Base-by-base conservation (phyloP, 64 coral and sea anemone species). In the Montipora foliosa region DNA sequence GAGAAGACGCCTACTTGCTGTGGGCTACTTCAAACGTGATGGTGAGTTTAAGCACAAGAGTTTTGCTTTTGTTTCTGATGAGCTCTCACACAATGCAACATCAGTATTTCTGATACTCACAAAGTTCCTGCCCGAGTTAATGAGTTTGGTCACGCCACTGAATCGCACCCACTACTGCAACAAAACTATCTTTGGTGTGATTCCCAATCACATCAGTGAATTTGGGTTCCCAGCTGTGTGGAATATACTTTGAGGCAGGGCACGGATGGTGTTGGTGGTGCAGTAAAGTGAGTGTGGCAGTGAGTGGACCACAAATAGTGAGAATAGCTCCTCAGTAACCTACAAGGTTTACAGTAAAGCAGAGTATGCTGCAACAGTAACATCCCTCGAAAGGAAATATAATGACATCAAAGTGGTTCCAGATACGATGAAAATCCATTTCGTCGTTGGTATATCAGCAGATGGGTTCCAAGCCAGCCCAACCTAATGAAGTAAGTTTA, bases 1-100 rank as follows among this genome's bases (percentile, higher is more conserved):
- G 74, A 76, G 3, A 76, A 76, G 44, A 76, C 83, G 44, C 14
- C 87, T 77, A 53, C 87, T 72, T 24, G 87, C 83, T 45, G 79
- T 92, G 49, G 90, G 46, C 11, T 92, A 92, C 69, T 92, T 84
- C 66, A 84, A 84, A 59, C 3, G 47, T 21, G 75, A 19, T 25
- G 83, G 74, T 47, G 58, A 79, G 49, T 57, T 93, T 11, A 20
- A 68, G 83, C 83, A 93, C 45, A 79, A 87, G 74, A 93, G 91
- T 37, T 88, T 88, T 48, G 51, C 79, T 15, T 79, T 93, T 4
- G 72, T 93, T 20, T 93, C 91, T 8, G 91, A 87, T 21, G 53
- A 93, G 82, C 91, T 93, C 44, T 87, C 82, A 10, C 71, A 93
- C 74, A 93, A 93, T 62, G 71, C 91, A 47, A 47, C 70, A 16